Base-by-base conservation (phyloP, 2,797 vertebrate species). In the Denticeps clupeoides region DNA sequence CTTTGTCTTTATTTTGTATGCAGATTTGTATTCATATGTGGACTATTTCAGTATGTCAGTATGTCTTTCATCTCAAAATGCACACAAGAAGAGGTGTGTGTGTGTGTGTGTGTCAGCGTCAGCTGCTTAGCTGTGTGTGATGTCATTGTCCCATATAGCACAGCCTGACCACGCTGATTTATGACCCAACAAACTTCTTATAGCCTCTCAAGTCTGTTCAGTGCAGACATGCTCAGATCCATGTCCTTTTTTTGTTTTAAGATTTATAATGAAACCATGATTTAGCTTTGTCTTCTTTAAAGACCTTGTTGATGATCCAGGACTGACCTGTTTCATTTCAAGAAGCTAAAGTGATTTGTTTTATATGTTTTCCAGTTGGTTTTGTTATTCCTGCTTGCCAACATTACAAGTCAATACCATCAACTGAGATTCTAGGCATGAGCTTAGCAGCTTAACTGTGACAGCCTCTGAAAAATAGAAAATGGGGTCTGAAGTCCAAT, bases 361-460 rank as follows among this genome's bases (percentile, higher is more conserved):
- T 59, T 61, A 5, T 26, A 2, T 18, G 3, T 62, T 61, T 52
- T 15, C 7, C 47, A 42, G 67, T 55, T 51, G 43, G 61, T 70
- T 67, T 65, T 69, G 59, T 71, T 55, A 52, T 23, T 15, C 42
- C 55, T 54, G 60, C 66, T 61, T 65, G 67, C 58, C 60, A 72
- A 61, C 51, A 58, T 55, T 53, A 46, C 63, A 68, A 71, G 69
- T 71, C 59, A 70, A 59, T 62, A 35, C 59, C 62, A 67, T 74
- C 57, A 69, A 73, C 73, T 67, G 72, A 70, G 70, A 75, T 73
- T 74, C 54, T 63, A 65, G 56, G 59, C 67, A 68, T 59, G 64
- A 68, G 65, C 61, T 80, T 79, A 71, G 59, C 59, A 29, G 72
- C 71, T 80, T 83, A 77, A 77, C 78, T 73, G 69, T 49, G 47